These are phyloP conservation scores for Melanerpes formicivorus DNA, from an alignment of 2,113 vertebrate species.

Conservation along the genomic window DNA sequence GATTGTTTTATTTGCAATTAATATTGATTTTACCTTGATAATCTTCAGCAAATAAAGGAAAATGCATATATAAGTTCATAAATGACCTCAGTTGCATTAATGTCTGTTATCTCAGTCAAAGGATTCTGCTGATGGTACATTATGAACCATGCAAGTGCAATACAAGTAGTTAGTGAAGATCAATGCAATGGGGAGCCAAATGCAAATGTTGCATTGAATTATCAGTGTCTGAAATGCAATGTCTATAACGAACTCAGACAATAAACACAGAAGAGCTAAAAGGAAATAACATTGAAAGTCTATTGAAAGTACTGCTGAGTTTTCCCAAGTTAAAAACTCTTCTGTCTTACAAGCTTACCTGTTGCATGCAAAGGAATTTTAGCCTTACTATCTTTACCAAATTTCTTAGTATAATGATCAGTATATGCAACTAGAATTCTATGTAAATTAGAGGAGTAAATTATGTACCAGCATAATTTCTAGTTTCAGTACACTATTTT, in stretches of 20 bases:
- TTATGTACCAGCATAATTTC: neutral
- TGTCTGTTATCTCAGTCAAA: neutral
- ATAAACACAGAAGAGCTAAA: neutral
- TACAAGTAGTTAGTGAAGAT: conserved; percentile 1
- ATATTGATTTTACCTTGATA: neutral
- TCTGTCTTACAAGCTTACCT: neutral
- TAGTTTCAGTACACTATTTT: neutral
- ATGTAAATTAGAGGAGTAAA: neutral
- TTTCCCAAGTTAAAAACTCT: neutral
- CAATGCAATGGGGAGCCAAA: neutral
- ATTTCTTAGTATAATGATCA: neutral
- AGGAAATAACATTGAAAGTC: neutral
- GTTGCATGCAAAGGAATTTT: neutral
- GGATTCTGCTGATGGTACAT: neutral
- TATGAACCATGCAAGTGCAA: neutral
- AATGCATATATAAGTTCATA: neutral
- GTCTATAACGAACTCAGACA: neutral
- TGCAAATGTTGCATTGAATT: neutral
- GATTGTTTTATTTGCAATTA: neutral
- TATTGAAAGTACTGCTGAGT: neutral
- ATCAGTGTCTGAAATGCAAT: neutral
- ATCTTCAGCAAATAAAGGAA: neutral
- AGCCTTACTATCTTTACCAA: neutral
- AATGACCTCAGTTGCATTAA: neutral
- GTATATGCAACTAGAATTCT: neutral